phyloP scores from a whole-genome alignment of 2,888 invertebrate genomes.

The Perizoma flavofasciatum region DNA sequence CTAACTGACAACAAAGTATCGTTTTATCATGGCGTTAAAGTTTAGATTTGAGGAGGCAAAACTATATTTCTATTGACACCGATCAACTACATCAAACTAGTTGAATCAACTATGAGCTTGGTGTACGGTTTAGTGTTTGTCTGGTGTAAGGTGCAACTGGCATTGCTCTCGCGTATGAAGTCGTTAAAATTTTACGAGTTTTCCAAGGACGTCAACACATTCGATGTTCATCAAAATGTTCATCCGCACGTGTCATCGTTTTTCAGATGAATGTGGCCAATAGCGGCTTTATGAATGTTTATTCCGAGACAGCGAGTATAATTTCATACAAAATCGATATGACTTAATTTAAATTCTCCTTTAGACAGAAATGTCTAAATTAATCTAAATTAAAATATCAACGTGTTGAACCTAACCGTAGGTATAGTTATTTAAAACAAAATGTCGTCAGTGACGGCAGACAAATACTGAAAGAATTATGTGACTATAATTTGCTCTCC shows the following conservation, averaged over 20 bases:
- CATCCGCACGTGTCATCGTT: background rate
- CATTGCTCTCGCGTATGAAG: conserved; percentile 18
- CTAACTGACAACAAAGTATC: conserved; percentile 13
- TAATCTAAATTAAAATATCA: too few species aligned
- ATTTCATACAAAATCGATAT: too few species aligned
- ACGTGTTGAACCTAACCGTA: too few species aligned
- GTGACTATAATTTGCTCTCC: too few species aligned
- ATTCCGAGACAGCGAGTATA: too few species aligned
- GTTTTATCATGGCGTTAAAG: conserved; percentile 6
- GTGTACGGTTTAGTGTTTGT: conserved; percentile 16
- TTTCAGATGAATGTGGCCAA: conserved; percentile 1
- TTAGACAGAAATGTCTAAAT: too few species aligned
- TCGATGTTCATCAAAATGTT: conserved; percentile 17
- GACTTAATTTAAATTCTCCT: too few species aligned
- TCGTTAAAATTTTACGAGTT: conserved; percentile 36
- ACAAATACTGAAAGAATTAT: too few species aligned
- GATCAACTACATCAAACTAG: conserved; percentile 47
- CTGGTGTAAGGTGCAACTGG: conserved; percentile 19
- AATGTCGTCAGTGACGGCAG: too few species aligned
- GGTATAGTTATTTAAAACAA: too few species aligned
- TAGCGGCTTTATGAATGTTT: too few species aligned
- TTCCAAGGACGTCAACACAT: conserved; percentile 25
- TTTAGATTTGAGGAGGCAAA: conserved; percentile 11
- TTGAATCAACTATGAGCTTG: conserved; percentile 27
- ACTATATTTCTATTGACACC: conserved; percentile 35